phyloP scores from a whole-genome alignment of 1,140 invertebrate genomes.

The Formica exsecta region DNA sequence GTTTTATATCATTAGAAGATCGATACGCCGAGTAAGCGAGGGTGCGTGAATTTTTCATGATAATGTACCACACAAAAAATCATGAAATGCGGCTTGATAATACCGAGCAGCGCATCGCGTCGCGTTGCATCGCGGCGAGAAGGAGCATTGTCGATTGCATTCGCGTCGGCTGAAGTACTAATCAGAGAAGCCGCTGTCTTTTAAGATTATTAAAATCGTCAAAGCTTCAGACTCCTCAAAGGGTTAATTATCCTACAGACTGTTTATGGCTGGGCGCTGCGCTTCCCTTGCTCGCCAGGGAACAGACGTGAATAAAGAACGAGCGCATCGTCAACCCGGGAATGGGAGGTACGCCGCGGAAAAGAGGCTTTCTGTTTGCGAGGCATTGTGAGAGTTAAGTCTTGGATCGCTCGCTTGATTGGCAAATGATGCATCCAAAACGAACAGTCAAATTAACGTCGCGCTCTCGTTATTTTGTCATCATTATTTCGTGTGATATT shows the following conservation, averaged over 20 bases:
- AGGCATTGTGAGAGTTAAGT: slow-evolving; percentile 68
- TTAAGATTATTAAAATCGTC: slow-evolving; percentile 87
- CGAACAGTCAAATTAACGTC: background rate
- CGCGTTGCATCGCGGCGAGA: slow-evolving; percentile 48
- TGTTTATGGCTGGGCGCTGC: slow-evolving; percentile 84
- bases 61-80: slow-evolving; percentile 44
- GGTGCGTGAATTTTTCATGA: slow-evolving; percentile 32
- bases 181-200: slow-evolving; percentile 83
- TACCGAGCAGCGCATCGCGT: slow-evolving; percentile 55
- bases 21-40: background rate
- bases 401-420: slow-evolving; percentile 31
- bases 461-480: background rate
- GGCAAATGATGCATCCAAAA: background rate
- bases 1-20: background rate
- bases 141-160: slow-evolving; percentile 78
- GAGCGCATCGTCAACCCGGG: slow-evolving; percentile 60
- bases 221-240: slow-evolving; percentile 85
- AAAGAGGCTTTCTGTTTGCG: slow-evolving; percentile 68
- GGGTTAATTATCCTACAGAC: slow-evolving; percentile 86
- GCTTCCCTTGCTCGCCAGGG: slow-evolving; percentile 74
- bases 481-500: background rate
- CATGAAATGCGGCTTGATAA: slow-evolving; percentile 48
- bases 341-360: slow-evolving; percentile 52
- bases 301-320: slow-evolving; percentile 79
- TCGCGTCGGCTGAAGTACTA: slow-evolving; percentile 79